Evolutionary conservation across 2,888 invertebrate species (phyloP), one percentile per base, ranked within the genome.

Genomic region (Drosophila yooni): DNA sequence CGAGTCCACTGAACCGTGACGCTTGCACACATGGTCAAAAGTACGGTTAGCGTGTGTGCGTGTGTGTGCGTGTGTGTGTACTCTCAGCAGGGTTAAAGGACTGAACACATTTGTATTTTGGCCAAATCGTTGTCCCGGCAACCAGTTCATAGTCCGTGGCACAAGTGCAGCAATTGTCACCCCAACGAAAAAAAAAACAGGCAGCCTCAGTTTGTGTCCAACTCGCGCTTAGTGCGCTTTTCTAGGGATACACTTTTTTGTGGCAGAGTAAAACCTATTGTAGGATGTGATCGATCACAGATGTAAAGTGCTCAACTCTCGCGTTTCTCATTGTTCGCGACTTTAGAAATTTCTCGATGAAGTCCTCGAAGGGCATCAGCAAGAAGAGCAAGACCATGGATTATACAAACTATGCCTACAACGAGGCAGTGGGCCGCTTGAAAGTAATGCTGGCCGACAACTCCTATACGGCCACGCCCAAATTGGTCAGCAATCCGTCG

Each of bases 401-500:
- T 93, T 97, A 97, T 84, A 97, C 97, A 0, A 97, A 97, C 91
- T 94, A 96, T 83, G 97, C 97, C 8, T 97, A 97, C 90, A 95
- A 96, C 81, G 97, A 97, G 92, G 97, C 97, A 18, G 97, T 97
- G 6, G 95, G 96, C 0, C 95, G 97, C 73, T 93, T 97, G 58
- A 95, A 96, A 91, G 95, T 96, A 87, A 94, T 97, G 77, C 92
- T 97, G 72, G 96, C 96, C 0, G 97, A 97, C 80, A 87, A 83
- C 67, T 96, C 96, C 75, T 97, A 96, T 89, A 63, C 58, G 53
- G 75, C 95, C 34, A 94, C 96, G 72, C 93, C 94, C 72, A 90
- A 91, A 51, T 69, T 81, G 43, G 77, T 82, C 31, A 66, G 76
- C 29, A 80, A 83, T 21, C 71, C 89, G 3, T 71, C 71, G 40